Conservation (phyloP, 2,888 invertebrate species). For the Drosophila phalerata region DNA sequence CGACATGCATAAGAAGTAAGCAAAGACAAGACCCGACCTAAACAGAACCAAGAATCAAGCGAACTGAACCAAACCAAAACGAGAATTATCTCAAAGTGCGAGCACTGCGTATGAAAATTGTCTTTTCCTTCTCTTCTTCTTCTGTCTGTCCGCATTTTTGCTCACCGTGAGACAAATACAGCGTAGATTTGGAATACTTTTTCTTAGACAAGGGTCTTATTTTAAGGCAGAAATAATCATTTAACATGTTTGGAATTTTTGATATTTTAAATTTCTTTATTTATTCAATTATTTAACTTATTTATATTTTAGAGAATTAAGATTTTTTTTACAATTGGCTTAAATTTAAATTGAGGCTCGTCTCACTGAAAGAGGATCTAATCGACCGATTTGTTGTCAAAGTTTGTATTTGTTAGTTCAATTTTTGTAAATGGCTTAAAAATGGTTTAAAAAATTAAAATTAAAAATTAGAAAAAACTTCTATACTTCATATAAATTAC, state of each 20-base stretch:
- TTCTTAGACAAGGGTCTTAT: too few species aligned
- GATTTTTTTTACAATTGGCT: background rate
- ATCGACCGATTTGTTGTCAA: too few species aligned
- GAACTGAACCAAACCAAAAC: background rate
- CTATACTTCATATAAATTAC: background rate
- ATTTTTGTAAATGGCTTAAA: too few species aligned
- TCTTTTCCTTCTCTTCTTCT: background rate
- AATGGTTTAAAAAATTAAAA: too few species aligned
- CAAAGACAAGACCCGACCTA: conserved; percentile 38
- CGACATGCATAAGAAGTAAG: conserved; percentile 73
- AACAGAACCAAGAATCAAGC: conserved; percentile 7
- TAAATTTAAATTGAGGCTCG: too few species aligned
- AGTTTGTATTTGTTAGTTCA: too few species aligned
- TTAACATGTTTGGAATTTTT: too few species aligned
- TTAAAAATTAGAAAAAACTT: too few species aligned
- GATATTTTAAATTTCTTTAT: too few species aligned
- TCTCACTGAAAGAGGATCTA: too few species aligned
- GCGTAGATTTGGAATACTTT: background rate
- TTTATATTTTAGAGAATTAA: background rate
- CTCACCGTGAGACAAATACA: conserved; percentile 3
- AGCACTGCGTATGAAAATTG: conserved; percentile 1
- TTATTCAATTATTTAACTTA: background rate
- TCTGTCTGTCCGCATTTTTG: background rate
- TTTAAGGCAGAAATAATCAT: too few species aligned
- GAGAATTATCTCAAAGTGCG: conserved; percentile 1